Base-by-base conservation (phyloP, 2,797 vertebrate genomes). In the Xenops minutus region DNA sequence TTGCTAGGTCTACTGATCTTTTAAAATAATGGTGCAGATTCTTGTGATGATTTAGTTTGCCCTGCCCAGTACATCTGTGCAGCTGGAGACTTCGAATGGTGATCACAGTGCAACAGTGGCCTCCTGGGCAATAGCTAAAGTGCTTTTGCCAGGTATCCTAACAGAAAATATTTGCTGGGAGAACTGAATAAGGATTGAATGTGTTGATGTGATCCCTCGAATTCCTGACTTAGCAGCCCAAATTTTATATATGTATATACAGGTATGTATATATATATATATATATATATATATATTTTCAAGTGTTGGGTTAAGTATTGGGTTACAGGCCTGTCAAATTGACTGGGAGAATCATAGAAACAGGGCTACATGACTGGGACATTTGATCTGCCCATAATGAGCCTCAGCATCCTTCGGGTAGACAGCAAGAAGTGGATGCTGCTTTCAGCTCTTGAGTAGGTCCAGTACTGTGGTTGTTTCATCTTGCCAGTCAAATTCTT, bases 241-340 rank as follows among this genome's bases (percentile, higher is more conserved):
- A 36, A 74, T 59, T 5, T 30, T 36, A 8, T 44, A 13, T 48
- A 10, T 12, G 27, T 17, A 14, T 12, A 16, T 30, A 6, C n/a
- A n/a, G n/a, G n/a, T n/a, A n/a, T n/a, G n/a, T 55, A 1, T 22
- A 4, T 4, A 2, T 20, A 5, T 12, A 2, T 30, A 23, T 14
- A 15, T 34, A 5, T 48, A 10, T 12, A 32, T 17, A 14, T 12
- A 16, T 30, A 6, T 14, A 8, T n/a, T 7, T 54, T 54, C 30
- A 54, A 54, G 19, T 54, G 30, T 54, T 30, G 29, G 18, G 18
- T 30, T 54, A 54, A 26, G 3, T 76, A 24, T 52, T 71, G 54
- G 9, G 12, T 89, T 76, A 56, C 39, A 92, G 61, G 19, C 12
- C n/a, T 68, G 23, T 90, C 72, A 71, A 58, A 19, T 66, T 84